phyloP scores from a whole-genome alignment of 1,140 invertebrate genomes.

The Chionoecetes opilio region DNA sequence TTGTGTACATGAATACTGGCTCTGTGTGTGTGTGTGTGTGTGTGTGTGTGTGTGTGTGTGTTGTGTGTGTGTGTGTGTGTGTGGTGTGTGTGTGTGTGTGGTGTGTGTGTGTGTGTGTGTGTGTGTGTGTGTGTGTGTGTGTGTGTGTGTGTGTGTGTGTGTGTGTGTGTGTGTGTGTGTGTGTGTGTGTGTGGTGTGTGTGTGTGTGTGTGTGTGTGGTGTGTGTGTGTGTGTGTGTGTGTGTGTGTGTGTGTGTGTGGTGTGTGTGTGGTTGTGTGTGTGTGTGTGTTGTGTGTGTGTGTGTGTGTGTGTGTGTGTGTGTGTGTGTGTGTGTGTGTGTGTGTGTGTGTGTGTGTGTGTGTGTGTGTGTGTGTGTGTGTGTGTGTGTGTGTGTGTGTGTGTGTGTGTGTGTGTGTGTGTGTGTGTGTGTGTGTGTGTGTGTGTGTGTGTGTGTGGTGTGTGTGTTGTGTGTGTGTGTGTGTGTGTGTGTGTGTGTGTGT shows the following conservation, averaged over 20 bases:
- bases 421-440: constrained; percentile 12
- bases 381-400: neutral
- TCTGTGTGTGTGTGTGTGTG: neutral
- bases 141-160: too few species aligned
- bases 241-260: neutral
- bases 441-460: neutral
- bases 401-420: too few species aligned
- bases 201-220: neutral
- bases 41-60: neutral
- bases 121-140: constrained; percentile 53
- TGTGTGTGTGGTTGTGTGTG: constrained; percentile 23
- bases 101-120: constrained; percentile 57
- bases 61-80: too few species aligned
- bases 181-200: neutral
- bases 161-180: constrained; percentile 56
- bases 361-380: neutral
- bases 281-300: constrained; percentile 59
- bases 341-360: constrained; percentile 56
- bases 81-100: constrained; percentile 24
- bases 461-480: neutral
- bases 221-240: too few species aligned
- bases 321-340: too few species aligned
- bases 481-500: neutral
- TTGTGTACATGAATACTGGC: neutral
- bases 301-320: constrained; percentile 53